A percentile compares a stretch with the other conserved stretches of the same genome.
These are phyloP conservation scores for Tupaia chinensis DNA, from an alignment of 2,113 vertebrate species.

Conservation along the genomic window DNA sequence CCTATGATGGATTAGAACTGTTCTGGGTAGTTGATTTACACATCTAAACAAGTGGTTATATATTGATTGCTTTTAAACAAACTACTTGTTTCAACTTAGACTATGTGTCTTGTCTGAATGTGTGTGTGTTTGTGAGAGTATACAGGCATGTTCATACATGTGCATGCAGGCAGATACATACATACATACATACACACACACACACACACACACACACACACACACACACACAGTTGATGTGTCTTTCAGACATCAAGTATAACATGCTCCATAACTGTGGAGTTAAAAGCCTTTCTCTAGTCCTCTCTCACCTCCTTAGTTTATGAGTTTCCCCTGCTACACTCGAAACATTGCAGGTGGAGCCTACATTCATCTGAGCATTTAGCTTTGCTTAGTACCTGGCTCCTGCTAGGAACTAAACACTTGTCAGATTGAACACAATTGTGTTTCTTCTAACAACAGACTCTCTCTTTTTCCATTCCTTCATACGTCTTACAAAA, in stretches of 20 bases:
- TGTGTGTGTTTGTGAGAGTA: not conserved
- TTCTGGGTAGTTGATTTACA: not conserved
- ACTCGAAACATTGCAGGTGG: not conserved
- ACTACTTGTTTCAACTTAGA: not conserved
- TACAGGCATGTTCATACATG: not conserved
- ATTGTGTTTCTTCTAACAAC: not conserved
- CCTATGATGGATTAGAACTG: not conserved
- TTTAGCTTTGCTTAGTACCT: not conserved
- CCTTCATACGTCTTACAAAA: not conserved
- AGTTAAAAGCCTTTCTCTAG: not conserved
- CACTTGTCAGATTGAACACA: not conserved
- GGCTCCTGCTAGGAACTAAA: not conserved
- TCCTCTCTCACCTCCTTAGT: not conserved
- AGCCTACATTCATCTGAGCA: not conserved
- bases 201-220: too few relatives aligned
- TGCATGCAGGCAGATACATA: not conserved
- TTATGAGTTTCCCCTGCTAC: not conserved
- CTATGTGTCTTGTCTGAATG: not conserved
- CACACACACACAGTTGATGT: not conserved
- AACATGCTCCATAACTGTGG: not conserved
- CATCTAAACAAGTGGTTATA: not conserved
- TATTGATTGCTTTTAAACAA: conserved; percentile 15
- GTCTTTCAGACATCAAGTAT: not conserved
- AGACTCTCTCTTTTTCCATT: not conserved
- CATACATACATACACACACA: not conserved